Percentiles rank a stretch among this genome's conserved stretches.
phyloP scores from a whole-genome alignment of 2,797 vertebrate species.

The Propithecus deckenii region DNA sequence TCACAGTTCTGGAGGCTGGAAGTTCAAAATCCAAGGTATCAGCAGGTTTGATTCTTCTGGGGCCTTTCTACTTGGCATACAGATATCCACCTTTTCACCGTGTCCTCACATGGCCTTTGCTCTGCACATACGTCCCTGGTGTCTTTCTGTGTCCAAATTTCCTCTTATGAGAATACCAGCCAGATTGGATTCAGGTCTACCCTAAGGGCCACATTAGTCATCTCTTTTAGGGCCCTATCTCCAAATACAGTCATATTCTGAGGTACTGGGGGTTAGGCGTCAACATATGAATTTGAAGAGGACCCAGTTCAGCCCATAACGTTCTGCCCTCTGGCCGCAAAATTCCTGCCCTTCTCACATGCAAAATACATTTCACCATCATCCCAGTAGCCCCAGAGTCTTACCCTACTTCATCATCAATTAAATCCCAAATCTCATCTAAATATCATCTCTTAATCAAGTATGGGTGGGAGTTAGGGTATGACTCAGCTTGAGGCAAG shows the following conservation, averaged over 20 bases:
- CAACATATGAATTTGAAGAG: not conserved
- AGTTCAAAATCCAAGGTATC: not conserved
- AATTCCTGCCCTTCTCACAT: not conserved
- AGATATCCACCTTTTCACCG: not conserved
- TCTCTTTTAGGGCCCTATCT: not conserved
- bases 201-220: not conserved
- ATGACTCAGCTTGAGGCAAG: not conserved
- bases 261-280: not conserved
- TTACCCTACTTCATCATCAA: not conserved
- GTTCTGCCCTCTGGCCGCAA: not conserved
- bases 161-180: not conserved
- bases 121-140: not conserved
- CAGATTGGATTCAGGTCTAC: not conserved
- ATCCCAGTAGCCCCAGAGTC: not conserved
- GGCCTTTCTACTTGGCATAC: not conserved
- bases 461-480: not conserved
- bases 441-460: not conserved
- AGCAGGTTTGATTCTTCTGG: not conserved
- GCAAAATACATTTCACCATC: not conserved
- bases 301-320: not conserved
- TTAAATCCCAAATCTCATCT: not conserved
- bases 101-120: not conserved
- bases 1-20: not conserved
- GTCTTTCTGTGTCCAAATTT: not conserved
- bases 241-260: not conserved